Evolutionary conservation across 92 coral and sea anemone genomes (phyloP), one percentile per base, ranked within the genome.

Genomic region (Porites rus): DNA sequence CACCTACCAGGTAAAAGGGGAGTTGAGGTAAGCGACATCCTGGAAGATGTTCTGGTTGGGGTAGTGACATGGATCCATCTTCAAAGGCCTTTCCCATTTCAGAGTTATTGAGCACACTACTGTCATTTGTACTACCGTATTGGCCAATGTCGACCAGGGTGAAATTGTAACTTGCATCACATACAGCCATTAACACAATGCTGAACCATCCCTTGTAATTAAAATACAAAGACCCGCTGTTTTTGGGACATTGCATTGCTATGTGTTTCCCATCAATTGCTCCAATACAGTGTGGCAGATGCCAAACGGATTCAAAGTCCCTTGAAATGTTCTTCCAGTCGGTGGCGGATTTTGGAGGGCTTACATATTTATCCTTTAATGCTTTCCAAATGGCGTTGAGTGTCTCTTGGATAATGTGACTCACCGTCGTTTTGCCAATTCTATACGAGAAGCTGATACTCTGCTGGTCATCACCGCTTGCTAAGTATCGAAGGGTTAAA

Each of bases 191-290:
- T 22, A 91, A 74, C 12, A 87, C 87, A 21, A 87, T 81, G 67
- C 94, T 91, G 74, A 87, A 88, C 67, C 79, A 87, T 20, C 86
- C 90, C 60, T 90, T 90, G 46, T 86, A 85, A 59, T 92, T 92
- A 51, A 14, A 79, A 80, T 78, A 88, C 65, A 58, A 76, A 60
- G 92, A 83, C 24, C 24, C 92, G 63, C 76, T 72, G 74, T 88
- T 88, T 65, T 28, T 59, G 75, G 94, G 92, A 76, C 92, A 88
- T 31, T 78, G 83, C 77, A 91, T 83, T 59, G 87, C 86, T 69
- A 91, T 69, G 66, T 91, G 94, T 72, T 91, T 88, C 43, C 92
- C 92, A 66, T 91, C 92, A 53, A 78, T 72, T 16, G 92, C 91
- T 46, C 94, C 91, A 20, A 87, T 61, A 74, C 86, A 83, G 79